Conservation (phyloP, 2,797 vertebrate species). For the Alosa sapidissima region DNA sequence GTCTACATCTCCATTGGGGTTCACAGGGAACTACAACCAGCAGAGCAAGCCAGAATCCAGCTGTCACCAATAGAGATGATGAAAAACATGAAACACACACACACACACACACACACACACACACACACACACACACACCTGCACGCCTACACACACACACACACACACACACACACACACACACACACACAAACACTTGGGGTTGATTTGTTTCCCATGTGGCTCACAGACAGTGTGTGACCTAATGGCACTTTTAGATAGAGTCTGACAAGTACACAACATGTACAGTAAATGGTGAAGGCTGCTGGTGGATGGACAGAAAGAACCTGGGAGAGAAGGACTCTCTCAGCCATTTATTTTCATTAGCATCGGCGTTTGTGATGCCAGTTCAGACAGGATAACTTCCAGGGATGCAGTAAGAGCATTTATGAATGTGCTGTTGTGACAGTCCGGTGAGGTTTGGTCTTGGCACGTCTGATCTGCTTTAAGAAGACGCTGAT, state of each 20-base stretch:
- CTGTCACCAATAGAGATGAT: background rate
- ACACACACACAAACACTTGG: background rate
- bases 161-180: slow-evolving; percentile 11
- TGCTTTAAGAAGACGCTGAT: background rate
- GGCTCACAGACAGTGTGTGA: no score
- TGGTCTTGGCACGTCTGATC: background rate
- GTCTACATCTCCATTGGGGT: background rate
- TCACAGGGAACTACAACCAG: background rate
- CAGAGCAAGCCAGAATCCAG: background rate
- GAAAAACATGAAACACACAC: background rate
- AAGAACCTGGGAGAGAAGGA: background rate
- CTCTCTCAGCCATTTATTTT: background rate
- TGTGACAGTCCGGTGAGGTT: background rate
- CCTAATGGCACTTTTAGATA: background rate
- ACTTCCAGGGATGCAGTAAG: slow-evolving; percentile 1
- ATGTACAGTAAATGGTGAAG: background rate
- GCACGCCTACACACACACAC: background rate
- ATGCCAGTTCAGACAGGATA: background rate
- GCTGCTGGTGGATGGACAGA: background rate
- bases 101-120: background rate
- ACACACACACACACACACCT: background rate
- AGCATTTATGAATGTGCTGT: background rate
- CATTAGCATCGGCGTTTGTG: background rate
- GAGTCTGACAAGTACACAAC: background rate
- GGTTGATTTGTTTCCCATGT: background rate